A percentile compares a stretch with the other conserved stretches of the same genome.
These are phyloP conservation scores for Chunga burmeisteri DNA, from an alignment of 2,113 vertebrate genomes.

Conservation along the genomic window DNA sequence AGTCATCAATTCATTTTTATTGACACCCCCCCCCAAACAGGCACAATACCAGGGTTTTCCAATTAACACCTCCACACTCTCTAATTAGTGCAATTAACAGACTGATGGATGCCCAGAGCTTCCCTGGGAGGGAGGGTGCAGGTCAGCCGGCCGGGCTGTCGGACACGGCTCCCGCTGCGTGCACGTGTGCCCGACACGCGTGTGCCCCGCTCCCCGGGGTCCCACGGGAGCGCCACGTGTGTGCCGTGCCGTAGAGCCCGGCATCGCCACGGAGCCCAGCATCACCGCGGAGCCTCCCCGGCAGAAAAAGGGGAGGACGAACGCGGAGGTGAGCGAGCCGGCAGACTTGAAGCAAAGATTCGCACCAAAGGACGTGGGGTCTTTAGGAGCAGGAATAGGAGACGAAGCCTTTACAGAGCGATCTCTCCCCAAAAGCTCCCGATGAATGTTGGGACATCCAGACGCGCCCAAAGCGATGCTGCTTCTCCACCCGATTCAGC, in stretches of 20 bases:
- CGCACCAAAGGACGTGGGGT: not conserved
- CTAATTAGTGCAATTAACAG: constrained; percentile 93
- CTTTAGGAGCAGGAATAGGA: not conserved
- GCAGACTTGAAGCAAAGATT: fast-evolving
- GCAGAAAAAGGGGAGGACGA: not conserved
- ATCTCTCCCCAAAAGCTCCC: not conserved
- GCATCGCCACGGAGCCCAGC: not conserved
- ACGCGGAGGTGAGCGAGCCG: fast-evolving
- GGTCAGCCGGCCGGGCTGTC: not conserved
- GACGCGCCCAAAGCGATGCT: fast-evolving
- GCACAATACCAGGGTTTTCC: constrained; percentile 76
- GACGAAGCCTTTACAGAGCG: fast-evolving
- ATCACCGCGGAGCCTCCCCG: not conserved
- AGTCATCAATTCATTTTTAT: constrained; percentile 78
- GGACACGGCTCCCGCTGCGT: not conserved
- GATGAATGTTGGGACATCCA: fast-evolving
- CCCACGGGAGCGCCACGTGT: fast-evolving
- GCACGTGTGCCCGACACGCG: not conserved
- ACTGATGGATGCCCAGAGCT: constrained; percentile 84
- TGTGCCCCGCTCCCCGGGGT: not conserved
- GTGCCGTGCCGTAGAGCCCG: not conserved
- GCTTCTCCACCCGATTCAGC: not conserved
- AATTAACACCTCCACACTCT: constrained; percentile 91
- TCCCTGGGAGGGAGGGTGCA: constrained; percentile 61
- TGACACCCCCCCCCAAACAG: constrained; percentile 72